A percentile compares a stretch with the other conserved stretches of the same genome.
Conservation (phyloP, 2,888 invertebrate genomes). For the Drosophila emarginata region DNA sequence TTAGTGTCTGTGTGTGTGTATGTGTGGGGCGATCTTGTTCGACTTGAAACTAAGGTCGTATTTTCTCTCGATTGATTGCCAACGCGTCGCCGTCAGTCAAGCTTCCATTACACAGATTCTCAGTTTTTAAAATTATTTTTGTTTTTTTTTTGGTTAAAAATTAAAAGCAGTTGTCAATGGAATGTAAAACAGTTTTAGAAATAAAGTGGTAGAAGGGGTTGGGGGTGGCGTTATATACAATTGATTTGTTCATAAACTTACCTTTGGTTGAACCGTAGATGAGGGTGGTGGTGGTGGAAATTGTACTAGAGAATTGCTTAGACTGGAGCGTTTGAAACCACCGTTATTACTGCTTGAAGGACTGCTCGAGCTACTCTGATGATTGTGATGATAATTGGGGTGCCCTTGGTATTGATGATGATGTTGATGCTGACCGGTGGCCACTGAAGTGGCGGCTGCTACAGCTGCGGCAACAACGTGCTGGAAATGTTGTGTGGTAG, state of each 20-base stretch:
- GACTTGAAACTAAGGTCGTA: slow-evolving; percentile 66
- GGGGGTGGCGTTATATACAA: slow-evolving; percentile 1
- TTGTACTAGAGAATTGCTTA: slow-evolving; percentile 60
- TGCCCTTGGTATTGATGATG: slow-evolving; percentile 22
- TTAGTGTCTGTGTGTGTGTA: slow-evolving; percentile 21
- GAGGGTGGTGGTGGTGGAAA: slow-evolving; percentile 47
- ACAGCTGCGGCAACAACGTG: slow-evolving; percentile 72
- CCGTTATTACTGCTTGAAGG: slow-evolving; percentile 37
- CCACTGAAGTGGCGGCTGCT: slow-evolving; percentile 68
- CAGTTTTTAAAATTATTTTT: background rate
- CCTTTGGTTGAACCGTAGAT: slow-evolving; percentile 53
- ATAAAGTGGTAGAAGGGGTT: background rate
- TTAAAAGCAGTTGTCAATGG: slow-evolving; percentile 9
- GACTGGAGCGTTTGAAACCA: slow-evolving; percentile 60
- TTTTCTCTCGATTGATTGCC: slow-evolving; percentile 21
- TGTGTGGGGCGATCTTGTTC: slow-evolving; percentile 58
- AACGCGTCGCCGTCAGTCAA: slow-evolving; percentile 26
- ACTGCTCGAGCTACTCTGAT: slow-evolving; percentile 41
- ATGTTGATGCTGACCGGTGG: slow-evolving; percentile 63
- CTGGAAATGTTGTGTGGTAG: slow-evolving; percentile 50
- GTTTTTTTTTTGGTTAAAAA: background rate
- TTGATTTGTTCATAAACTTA: slow-evolving; percentile 50
- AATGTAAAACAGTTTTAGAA: background rate
- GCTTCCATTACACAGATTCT: slow-evolving; percentile 22
- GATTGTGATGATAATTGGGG: slow-evolving; percentile 36